phyloP scores from a whole-genome alignment of 2,797 vertebrate species.

The Coluber constrictor region DNA sequence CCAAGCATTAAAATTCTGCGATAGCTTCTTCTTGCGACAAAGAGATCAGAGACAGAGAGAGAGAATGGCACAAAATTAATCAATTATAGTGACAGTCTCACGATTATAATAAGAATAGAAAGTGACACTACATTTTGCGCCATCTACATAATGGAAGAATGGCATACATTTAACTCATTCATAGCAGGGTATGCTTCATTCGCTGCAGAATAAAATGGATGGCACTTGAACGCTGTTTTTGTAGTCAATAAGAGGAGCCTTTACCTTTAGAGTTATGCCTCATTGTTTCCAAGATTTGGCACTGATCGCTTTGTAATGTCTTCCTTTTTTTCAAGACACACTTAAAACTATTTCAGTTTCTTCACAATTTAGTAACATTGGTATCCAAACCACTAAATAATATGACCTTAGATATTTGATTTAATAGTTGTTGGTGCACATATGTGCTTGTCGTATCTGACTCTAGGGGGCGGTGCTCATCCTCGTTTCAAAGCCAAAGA shows the following conservation, averaged over 20 bases:
- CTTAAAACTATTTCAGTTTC: neutral
- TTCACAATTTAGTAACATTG: neutral
- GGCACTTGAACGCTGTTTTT: neutral
- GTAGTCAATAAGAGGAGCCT: neutral
- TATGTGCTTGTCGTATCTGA: too few species aligned
- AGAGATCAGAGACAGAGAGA: slow-evolving; percentile 62
- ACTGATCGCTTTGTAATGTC: neutral
- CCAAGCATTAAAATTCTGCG: slow-evolving; percentile 60
- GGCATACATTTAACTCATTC: slow-evolving; percentile 57
- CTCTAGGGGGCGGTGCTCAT: too few species aligned
- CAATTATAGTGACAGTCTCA: slow-evolving; percentile 62
- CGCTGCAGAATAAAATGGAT: slow-evolving; percentile 9
- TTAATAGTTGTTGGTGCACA: neutral
- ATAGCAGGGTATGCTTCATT: slow-evolving; percentile 1
- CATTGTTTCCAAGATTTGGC: neutral
- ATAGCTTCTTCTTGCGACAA: slow-evolving; percentile 61
- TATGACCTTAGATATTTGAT: neutral
- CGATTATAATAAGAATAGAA: slow-evolving; percentile 59
- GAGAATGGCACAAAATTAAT: slow-evolving; percentile 65
- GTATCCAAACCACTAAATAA: neutral
- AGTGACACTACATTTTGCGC: slow-evolving; percentile 49
- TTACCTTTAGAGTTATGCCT: slow-evolving; percentile 3
- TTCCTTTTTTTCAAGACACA: neutral
- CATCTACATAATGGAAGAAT: slow-evolving; percentile 57
- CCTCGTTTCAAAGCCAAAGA: too few species aligned